Percentiles rank a stretch among this genome's conserved stretches.
Conservation (phyloP, 2,888 invertebrate species). For the Agonopterix alstromeriana region DNA sequence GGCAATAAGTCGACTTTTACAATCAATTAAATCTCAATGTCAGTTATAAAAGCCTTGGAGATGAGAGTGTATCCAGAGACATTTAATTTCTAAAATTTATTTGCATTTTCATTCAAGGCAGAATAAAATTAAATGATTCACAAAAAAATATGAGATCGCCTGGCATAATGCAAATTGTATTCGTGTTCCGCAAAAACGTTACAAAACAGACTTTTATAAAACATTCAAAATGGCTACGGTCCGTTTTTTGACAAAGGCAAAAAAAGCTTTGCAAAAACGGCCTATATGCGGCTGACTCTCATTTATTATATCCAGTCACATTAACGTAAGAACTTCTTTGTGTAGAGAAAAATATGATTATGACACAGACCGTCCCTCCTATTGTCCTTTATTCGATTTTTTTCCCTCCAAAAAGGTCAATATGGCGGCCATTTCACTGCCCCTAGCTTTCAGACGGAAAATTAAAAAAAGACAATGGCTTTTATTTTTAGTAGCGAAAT, state of each 20-base stretch:
- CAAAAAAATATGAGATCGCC: too few species aligned
- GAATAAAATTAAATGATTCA: too few species aligned
- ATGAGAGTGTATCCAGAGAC: too few species aligned
- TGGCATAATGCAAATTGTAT: too few species aligned
- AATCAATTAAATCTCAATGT: too few species aligned
- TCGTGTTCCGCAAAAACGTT: too few species aligned
- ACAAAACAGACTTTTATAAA: too few species aligned
- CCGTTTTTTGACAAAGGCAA: not conserved
- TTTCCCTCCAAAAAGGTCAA: constrained; percentile 46
- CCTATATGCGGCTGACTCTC: constrained; percentile 54
- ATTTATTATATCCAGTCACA: constrained; percentile 60
- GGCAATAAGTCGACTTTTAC: too few species aligned
- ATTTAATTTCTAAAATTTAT: too few species aligned
- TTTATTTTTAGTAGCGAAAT: not conserved
- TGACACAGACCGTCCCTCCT: constrained; percentile 56
- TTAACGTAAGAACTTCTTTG: constrained; percentile 70
- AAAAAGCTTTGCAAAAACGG: constrained; percentile 3
- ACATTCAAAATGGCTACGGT: too few species aligned
- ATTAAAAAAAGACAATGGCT: constrained; percentile 35
- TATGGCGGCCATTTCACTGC: constrained; percentile 41
- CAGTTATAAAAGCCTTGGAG: too few species aligned
- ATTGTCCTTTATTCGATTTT: constrained; percentile 68
- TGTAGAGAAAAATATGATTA: constrained; percentile 70
- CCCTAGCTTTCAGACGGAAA: constrained; percentile 25
- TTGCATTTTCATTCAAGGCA: too few species aligned